Evolutionary conservation across 2,888 invertebrate genomes (phyloP).

Genomic region (Hyppa rectilinea): DNA sequence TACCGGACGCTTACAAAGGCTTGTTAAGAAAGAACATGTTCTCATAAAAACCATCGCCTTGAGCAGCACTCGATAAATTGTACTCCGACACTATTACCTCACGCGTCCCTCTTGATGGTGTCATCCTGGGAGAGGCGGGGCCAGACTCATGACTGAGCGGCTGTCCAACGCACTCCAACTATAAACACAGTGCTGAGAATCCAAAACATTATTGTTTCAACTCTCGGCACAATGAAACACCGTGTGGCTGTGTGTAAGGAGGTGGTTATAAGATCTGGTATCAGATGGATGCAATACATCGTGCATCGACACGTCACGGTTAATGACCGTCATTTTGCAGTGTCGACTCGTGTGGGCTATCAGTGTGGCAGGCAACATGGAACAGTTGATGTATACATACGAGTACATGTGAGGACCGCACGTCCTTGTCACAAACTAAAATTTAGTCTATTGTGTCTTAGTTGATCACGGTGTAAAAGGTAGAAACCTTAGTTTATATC

Average conservation of each 20-base stretch:
- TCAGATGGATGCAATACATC: constrained; percentile 61
- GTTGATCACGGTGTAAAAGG: neutral
- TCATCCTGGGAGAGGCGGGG: constrained; percentile 55
- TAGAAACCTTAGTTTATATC: neutral
- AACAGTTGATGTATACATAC: constrained; percentile 3
- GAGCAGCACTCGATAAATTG: constrained; percentile 38
- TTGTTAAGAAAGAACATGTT: constrained; percentile 33
- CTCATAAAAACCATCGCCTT: constrained; percentile 32
- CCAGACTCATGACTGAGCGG: constrained; percentile 43
- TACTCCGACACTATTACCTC: constrained; percentile 52
- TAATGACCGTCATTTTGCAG: constrained; percentile 60
- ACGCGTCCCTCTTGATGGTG: constrained; percentile 50
- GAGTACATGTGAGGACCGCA: constrained; percentile 3
- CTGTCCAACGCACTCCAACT: constrained; percentile 35
- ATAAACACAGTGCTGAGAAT: constrained; percentile 31
- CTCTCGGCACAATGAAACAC: constrained; percentile 19
- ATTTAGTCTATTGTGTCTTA: constrained; percentile 1
- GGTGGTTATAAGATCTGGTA: constrained; percentile 32
- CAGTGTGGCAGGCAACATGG: neutral
- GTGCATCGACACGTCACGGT: constrained; percentile 49
- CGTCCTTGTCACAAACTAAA: neutral
- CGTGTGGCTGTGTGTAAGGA: constrained; percentile 24
- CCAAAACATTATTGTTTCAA: neutral
- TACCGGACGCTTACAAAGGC: constrained; percentile 7
- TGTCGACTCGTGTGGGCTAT: constrained; percentile 37